Evolutionary conservation across 2,888 invertebrate genomes (phyloP).

Genomic region (Tenthredo livida): DNA sequence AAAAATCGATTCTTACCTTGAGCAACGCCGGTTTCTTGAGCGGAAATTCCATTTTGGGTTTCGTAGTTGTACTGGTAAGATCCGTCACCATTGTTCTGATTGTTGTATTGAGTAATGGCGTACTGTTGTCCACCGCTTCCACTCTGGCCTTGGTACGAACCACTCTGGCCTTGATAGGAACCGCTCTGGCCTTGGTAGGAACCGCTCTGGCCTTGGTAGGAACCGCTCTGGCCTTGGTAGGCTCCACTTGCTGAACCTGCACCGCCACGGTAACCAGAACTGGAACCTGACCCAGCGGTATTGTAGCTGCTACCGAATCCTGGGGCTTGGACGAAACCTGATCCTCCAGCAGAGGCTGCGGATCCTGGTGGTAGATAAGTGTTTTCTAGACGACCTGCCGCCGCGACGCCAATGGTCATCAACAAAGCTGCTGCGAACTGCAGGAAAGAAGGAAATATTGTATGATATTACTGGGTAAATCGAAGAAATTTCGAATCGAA

Average conservation of each 20-base stretch:
- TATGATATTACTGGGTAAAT: background rate
- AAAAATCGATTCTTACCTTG: slow-evolving; percentile 29
- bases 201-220: slow-evolving; percentile 34
- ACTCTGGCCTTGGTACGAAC: slow-evolving; percentile 30
- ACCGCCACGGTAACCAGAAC: slow-evolving; percentile 10
- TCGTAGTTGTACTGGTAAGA: slow-evolving; percentile 55
- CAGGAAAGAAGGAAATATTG: background rate
- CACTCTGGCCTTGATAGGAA: slow-evolving; percentile 6
- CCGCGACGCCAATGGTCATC: slow-evolving; percentile 45
- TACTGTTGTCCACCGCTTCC: slow-evolving; percentile 34
- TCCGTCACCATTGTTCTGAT: slow-evolving; percentile 53
- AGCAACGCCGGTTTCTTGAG: slow-evolving; percentile 39
- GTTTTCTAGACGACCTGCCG: slow-evolving; percentile 49
- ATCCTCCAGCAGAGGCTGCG: slow-evolving; percentile 50
- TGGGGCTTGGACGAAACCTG: slow-evolving; percentile 50
- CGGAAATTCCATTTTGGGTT: slow-evolving; percentile 50
- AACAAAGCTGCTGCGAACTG: slow-evolving; percentile 46
- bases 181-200: slow-evolving; percentile 40
- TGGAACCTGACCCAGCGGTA: slow-evolving; percentile 9
- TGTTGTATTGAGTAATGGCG: slow-evolving; percentile 53
- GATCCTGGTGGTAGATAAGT: slow-evolving; percentile 54
- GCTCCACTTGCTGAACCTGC: background rate
- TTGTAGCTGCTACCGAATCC: slow-evolving; percentile 24
- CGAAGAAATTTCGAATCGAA: background rate
- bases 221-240: slow-evolving; percentile 14